Evolutionary conservation across 2,113 vertebrate genomes (phyloP).

Genomic region (Oreochromis spilurus): DNA sequence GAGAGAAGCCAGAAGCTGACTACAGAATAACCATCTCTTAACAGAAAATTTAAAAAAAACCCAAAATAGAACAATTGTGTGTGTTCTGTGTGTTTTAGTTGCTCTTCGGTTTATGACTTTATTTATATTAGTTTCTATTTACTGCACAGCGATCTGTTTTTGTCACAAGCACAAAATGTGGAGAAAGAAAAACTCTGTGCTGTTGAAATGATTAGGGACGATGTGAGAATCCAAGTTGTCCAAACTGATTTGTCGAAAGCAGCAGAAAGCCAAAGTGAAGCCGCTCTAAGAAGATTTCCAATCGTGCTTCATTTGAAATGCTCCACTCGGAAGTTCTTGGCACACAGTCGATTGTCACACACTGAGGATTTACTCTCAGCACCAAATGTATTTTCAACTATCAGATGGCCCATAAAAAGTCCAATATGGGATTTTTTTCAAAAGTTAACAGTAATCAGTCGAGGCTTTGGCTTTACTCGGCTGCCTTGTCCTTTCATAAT

Average conservation of each 20-base stretch:
- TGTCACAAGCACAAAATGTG: not conserved
- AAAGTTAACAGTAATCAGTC: not conserved
- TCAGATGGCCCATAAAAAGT: not conserved
- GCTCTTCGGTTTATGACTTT: not conserved
- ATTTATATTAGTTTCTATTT: not conserved
- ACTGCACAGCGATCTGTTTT: not conserved
- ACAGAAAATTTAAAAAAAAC: fast-evolving
- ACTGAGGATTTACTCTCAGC: not conserved
- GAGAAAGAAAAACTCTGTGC: not conserved
- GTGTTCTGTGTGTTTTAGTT: not conserved
- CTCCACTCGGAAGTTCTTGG: not conserved
- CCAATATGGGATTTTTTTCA: not conserved
- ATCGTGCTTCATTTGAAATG: not conserved
- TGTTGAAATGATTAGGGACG: not conserved
- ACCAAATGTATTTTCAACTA: not conserved
- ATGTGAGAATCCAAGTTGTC: not conserved
- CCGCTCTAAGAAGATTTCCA: not conserved
- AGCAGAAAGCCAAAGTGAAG: not conserved
- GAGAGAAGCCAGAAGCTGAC: not conserved
- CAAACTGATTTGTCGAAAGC: not conserved
- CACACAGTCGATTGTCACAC: not conserved
- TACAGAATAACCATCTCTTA: not conserved
- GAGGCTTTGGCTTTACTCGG: not conserved
- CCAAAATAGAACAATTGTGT: not conserved
- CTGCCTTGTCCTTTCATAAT: not conserved